phyloP scores from a whole-genome alignment of 2,797 vertebrate species.

The Xiphorhynchus erythropygius region DNA sequence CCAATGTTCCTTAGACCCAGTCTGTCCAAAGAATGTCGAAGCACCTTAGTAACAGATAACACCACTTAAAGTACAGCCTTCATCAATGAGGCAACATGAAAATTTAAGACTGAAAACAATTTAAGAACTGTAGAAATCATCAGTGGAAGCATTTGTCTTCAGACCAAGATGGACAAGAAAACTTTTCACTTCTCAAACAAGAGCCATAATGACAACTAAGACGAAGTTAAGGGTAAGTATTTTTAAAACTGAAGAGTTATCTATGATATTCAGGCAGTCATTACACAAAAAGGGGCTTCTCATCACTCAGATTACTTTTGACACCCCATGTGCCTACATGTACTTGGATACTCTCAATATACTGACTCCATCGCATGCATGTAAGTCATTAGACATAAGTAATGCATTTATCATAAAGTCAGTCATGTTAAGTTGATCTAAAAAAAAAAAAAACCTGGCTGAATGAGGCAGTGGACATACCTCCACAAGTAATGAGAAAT shows the following conservation, averaged over 20 bases:
- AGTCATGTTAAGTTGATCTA: not conserved
- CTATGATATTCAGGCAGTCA: not conserved
- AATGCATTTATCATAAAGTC: not conserved
- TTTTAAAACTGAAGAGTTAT: not conserved
- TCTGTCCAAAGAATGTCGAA: constrained; percentile 84
- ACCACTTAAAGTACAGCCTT: constrained; percentile 55
- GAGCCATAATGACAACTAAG: not conserved
- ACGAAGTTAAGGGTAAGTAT: not conserved
- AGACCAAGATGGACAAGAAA: not conserved
- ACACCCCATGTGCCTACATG: not conserved
- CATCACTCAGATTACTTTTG: not conserved
- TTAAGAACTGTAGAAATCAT: not conserved
- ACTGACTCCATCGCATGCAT: not conserved
- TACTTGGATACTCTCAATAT: not conserved
- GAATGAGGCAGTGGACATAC: not conserved
- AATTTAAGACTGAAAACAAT: constrained; percentile 4
- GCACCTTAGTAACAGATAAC: constrained; percentile 84
- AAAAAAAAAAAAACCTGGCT: not conserved
- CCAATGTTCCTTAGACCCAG: constrained; percentile 79
- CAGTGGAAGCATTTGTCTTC: not conserved
- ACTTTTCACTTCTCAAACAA: not conserved
- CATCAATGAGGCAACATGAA: not conserved
- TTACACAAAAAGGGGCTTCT: not conserved
- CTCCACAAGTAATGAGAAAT: not conserved
- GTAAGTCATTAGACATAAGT: not conserved